These are phyloP conservation scores for Alloscopus bannaensis DNA, from an alignment of 2,888 invertebrate genomes.

Conservation along the genomic window DNA sequence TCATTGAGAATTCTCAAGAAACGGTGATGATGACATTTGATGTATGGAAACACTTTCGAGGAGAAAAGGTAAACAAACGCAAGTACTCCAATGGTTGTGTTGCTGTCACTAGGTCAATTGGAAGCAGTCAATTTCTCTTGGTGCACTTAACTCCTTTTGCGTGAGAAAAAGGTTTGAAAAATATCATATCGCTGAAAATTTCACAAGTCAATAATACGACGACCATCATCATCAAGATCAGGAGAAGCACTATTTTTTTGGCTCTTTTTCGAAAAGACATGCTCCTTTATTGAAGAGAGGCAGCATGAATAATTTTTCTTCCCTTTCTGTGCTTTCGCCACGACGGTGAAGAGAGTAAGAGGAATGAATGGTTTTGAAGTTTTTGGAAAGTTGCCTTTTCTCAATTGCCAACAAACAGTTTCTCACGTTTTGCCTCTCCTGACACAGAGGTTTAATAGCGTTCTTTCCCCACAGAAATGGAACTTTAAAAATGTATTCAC, in stretches of 20 bases:
- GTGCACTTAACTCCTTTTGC: not conserved
- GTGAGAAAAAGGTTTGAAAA: conserved; percentile 1
- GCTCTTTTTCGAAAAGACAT: no score
- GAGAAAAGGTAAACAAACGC: conserved; percentile 30
- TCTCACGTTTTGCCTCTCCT: conserved; percentile 24
- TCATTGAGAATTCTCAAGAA: no score
- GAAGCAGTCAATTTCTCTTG: no score
- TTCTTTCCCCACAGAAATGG: not conserved
- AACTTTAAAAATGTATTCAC: conserved; percentile 5
- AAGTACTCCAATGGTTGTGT: conserved; percentile 2
- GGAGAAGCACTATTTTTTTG: not conserved
- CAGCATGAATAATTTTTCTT: conserved; percentile 1
- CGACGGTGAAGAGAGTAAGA: no score
- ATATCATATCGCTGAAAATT: conserved; percentile 1
- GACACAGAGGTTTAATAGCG: not conserved
- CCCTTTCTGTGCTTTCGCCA: not conserved
- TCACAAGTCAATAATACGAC: no score
- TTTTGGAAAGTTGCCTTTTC: conserved; percentile 52
- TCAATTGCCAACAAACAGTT: conserved; percentile 48
- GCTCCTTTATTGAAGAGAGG: not conserved
- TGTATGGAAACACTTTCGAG: no score
- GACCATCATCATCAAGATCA: no score
- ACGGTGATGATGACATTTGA: no score
- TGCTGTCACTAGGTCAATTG: conserved; percentile 34
- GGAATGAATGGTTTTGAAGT: not conserved